Conservation (phyloP, 2,113 vertebrate species). For the Ciconia stormi region DNA sequence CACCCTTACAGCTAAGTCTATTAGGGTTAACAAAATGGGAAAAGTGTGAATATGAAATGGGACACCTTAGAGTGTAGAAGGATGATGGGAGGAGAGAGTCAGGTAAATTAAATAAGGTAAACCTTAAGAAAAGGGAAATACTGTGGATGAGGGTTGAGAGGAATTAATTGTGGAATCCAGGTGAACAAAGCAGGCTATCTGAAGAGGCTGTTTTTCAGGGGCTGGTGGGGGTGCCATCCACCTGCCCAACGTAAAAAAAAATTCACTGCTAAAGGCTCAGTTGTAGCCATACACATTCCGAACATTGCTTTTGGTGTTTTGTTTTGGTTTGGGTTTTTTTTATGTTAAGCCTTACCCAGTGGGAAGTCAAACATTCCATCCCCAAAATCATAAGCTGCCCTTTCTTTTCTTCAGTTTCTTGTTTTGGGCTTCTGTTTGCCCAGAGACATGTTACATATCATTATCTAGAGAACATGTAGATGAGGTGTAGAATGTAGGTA, state of each 20-base stretch:
- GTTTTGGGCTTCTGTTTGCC: not conserved
- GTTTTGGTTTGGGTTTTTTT: not conserved
- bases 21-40: not conserved
- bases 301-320: not conserved
- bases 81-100: not conserved
- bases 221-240: not conserved
- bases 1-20: not conserved
- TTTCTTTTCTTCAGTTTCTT: not conserved
- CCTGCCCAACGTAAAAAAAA: not conserved
- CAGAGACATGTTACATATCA: not conserved
- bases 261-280: not conserved
- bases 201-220: not conserved
- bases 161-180: not conserved
- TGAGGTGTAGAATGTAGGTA: not conserved
- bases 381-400: not conserved
- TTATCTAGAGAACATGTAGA: not conserved
- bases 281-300: not conserved
- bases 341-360: not conserved
- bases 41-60: not conserved
- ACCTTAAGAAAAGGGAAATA: not conserved
- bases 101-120: not conserved
- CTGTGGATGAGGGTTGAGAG: not conserved
- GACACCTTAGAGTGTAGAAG: not conserved
- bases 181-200: not conserved
- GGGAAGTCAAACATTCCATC: not conserved